These are phyloP conservation scores for Limnothrissa miodon DNA, from an alignment of 2,113 vertebrate genomes.

Conservation along the genomic window DNA sequence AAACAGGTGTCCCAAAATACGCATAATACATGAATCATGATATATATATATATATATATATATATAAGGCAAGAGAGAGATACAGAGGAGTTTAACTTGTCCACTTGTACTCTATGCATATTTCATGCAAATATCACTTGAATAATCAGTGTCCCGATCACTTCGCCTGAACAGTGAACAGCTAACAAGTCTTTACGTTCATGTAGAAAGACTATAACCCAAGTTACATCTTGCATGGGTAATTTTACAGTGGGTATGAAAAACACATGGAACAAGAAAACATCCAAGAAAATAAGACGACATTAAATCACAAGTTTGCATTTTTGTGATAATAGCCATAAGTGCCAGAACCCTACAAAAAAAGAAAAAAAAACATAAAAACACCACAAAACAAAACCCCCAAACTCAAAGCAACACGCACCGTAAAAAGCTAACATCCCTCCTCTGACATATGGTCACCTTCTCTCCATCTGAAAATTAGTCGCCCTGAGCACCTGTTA, in stretches of 20 bases:
- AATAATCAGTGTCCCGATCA: neutral
- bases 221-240: neutral
- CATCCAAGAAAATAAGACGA: neutral
- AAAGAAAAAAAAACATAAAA: too few species aligned
- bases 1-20: neutral
- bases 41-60: too few species aligned
- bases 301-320: neutral
- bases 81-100: too few species aligned
- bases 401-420: neutral
- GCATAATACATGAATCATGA: neutral
- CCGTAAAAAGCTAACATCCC: neutral
- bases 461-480: neutral
- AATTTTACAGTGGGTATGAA: neutral
- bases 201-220: neutral
- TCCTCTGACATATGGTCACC: neutral
- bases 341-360: too few species aligned
- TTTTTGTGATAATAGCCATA: too few species aligned
- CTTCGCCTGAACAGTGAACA: neutral
- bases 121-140: conserved; percentile 29
- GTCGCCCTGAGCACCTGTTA: neutral
- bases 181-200: neutral
- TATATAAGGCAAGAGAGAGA: too few species aligned
- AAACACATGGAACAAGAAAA: neutral
- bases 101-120: conserved; percentile 21
- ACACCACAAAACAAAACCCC: neutral